phyloP scores from a whole-genome alignment of 2,797 vertebrate genomes.

The Leptoclinus maculatus region DNA sequence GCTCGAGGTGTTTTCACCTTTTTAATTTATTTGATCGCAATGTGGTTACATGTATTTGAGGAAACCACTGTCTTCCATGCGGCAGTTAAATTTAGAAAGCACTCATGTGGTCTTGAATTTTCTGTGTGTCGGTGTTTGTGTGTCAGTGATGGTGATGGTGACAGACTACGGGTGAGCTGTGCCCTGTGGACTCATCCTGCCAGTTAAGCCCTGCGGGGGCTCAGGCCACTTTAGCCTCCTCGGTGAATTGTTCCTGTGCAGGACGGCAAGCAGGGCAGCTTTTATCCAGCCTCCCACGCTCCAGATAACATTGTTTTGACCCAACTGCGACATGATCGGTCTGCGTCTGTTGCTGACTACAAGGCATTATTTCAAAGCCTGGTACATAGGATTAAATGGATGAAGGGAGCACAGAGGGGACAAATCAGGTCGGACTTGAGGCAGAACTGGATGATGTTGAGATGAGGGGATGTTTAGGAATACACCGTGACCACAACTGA shows the following conservation, averaged over 20 bases:
- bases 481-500: background rate
- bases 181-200: background rate
- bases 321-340: constrained; percentile 57
- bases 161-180: constrained; percentile 25
- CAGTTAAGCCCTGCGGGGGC: constrained; percentile 47
- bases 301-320: constrained; percentile 65
- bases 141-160: constrained; percentile 11
- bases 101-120: background rate
- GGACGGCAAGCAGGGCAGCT: constrained; percentile 39
- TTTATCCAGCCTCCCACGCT: constrained; percentile 27
- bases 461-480: constrained; percentile 44
- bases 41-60: background rate
- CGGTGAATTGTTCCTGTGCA: constrained; percentile 42
- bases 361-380: constrained; percentile 70
- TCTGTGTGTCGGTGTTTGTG: background rate
- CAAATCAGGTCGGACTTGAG: constrained; percentile 61
- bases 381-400: constrained; percentile 69
- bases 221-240: constrained; percentile 48
- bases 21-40: background rate
- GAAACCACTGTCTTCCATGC: background rate
- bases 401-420: constrained; percentile 53
- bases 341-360: constrained; percentile 51
- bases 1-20: background rate
- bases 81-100: background rate
- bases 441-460: constrained; percentile 39